These are phyloP conservation scores for Colostygia pectinataria DNA, from an alignment of 2,888 invertebrate species.

Conservation along the genomic window DNA sequence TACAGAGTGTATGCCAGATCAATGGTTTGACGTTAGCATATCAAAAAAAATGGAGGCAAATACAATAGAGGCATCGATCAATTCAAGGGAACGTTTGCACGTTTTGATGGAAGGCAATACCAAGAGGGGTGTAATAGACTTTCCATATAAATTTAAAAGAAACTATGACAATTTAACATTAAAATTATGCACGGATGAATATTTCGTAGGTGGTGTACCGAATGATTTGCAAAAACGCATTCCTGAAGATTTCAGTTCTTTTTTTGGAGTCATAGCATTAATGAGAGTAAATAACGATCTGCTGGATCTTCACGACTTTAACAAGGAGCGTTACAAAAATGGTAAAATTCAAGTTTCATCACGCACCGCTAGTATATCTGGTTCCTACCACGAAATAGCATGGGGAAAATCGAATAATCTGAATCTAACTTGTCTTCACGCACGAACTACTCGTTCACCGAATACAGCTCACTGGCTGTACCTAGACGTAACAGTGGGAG, in stretches of 20 bases:
- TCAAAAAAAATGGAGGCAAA: slow-evolving; percentile 56
- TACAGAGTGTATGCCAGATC: slow-evolving; percentile 56
- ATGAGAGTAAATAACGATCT: slow-evolving; percentile 54
- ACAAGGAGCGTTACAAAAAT: slow-evolving; percentile 56
- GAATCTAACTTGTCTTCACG: slow-evolving; percentile 70
- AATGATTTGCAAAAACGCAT: slow-evolving; percentile 40
- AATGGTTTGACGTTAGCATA: slow-evolving; percentile 68
- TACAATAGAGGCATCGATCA: slow-evolving; percentile 67
- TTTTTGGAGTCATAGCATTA: slow-evolving; percentile 60
- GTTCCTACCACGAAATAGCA: slow-evolving; percentile 65
- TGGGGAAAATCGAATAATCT: slow-evolving; percentile 66
- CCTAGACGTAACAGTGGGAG: slow-evolving; percentile 56
- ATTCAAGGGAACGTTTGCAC: slow-evolving; percentile 65
- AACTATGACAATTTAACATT: slow-evolving; percentile 5
- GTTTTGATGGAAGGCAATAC: slow-evolving; percentile 42
- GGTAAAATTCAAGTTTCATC: slow-evolving; percentile 64
- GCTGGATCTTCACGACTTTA: slow-evolving; percentile 58
- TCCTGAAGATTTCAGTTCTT: slow-evolving; percentile 51
- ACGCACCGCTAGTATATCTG: slow-evolving; percentile 69
- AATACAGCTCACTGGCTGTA: slow-evolving; percentile 62
- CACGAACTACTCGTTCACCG: slow-evolving; percentile 47
- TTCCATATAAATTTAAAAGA: neutral
- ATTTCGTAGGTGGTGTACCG: slow-evolving; percentile 64
- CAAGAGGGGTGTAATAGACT: neutral
- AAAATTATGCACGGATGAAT: slow-evolving; percentile 62